Conservation (phyloP, 2,888 invertebrate species). For the Megaustenia siamemsis region DNA sequence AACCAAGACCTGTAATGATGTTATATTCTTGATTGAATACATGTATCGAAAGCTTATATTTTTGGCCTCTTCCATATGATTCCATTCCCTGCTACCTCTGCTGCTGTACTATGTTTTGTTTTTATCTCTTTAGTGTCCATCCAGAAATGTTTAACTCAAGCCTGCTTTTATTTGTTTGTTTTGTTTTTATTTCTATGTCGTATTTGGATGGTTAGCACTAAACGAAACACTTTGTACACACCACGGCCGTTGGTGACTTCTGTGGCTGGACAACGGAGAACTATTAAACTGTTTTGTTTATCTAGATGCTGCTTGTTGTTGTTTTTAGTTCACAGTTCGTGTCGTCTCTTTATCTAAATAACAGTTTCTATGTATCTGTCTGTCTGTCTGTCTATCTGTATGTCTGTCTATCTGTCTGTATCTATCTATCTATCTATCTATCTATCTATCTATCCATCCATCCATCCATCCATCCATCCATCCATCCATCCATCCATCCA, state of each 20-base stretch:
- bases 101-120: background rate
- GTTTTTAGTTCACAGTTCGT: background rate
- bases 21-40: too few species aligned
- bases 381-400: background rate
- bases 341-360: background rate
- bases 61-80: too few species aligned
- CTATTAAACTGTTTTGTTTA: conserved; percentile 41
- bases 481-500: too few species aligned
- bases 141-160: background rate
- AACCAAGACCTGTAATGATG: too few species aligned
- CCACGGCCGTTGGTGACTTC: conserved; percentile 17
- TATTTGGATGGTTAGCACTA: conserved; percentile 25
- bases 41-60: too few species aligned
- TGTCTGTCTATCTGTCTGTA: background rate
- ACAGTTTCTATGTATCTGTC: too few species aligned
- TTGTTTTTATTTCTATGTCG: background rate
- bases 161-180: background rate
- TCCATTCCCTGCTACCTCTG: background rate
- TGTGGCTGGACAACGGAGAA: conserved; percentile 24
- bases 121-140: background rate
- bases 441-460: too few species aligned
- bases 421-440: too few species aligned
- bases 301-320: too few species aligned
- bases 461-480: too few species aligned
- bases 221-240: conserved; percentile 26